phyloP scores from a whole-genome alignment of 2,888 invertebrate genomes.

The Caenorhabditis uteleia region DNA sequence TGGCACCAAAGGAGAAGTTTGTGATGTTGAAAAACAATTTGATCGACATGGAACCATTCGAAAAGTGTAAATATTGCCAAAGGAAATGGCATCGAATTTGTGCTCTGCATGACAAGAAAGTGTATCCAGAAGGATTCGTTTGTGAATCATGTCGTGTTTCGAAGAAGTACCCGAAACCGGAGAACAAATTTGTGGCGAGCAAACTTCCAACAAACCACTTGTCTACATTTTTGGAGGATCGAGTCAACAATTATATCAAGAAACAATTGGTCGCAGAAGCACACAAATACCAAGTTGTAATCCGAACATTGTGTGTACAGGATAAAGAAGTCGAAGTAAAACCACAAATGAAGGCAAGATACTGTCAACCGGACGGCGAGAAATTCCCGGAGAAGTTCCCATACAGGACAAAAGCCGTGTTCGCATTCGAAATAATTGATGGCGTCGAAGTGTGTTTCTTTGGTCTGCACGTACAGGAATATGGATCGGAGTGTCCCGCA shows the following conservation, averaged over 20 bases:
- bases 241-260: conserved; percentile 44
- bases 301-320: conserved; percentile 94
- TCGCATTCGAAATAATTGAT: conserved; percentile 98
- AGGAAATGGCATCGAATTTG: conserved; percentile 98
- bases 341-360: conserved; percentile 86
- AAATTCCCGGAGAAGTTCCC: conserved; percentile 86
- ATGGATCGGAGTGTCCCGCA: conserved; percentile 94
- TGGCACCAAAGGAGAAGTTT: conserved; percentile 95
- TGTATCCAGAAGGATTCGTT: conserved; percentile 80
- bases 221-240: conserved; percentile 87
- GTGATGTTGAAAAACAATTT: conserved; percentile 98
- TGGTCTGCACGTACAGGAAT: conserved; percentile 99
- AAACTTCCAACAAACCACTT: conserved; percentile 90
- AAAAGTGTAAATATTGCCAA: conserved; percentile 92
- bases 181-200: conserved; percentile 96
- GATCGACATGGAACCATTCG: conserved; percentile 87
- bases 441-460: conserved; percentile 99
- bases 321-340: conserved; percentile 99
- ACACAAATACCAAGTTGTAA: conserved; percentile 90
- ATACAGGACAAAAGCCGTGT: conserved; percentile 95
- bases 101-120: conserved; percentile 88
- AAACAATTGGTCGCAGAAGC: conserved; percentile 32
- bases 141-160: conserved; percentile 95
- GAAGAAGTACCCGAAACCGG: conserved; percentile 88
- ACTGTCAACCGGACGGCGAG: conserved; percentile 83